These are phyloP conservation scores for Chauna torquata DNA, from an alignment of 2,113 vertebrate genomes.

Conservation along the genomic window DNA sequence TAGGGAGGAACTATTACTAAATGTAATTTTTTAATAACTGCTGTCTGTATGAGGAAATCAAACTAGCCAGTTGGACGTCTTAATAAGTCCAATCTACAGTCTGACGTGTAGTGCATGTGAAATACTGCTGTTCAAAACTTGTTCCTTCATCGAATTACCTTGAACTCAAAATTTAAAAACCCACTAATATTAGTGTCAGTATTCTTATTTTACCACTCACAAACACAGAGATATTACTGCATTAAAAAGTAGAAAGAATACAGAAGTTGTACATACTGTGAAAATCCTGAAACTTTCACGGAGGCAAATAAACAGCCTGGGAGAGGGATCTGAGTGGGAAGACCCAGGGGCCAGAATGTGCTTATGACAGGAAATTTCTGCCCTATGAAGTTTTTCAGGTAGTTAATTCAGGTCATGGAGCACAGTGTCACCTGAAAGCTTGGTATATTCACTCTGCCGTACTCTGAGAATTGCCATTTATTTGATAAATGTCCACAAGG, in stretches of 20 bases:
- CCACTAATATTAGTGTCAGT: background rate
- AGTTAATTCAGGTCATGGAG: conserved; percentile 17
- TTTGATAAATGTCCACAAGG: conserved; percentile 29
- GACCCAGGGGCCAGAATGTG: accelerated
- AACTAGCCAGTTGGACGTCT: background rate
- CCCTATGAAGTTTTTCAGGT: background rate
- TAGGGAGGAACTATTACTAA: background rate
- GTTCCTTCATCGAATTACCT: background rate
- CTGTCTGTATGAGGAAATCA: background rate
- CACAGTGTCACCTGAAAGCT: background rate
- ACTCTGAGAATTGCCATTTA: conserved; percentile 5
- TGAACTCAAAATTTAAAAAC: background rate
- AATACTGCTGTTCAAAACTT: background rate
- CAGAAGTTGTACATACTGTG: background rate
- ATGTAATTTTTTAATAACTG: background rate
- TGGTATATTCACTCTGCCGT: background rate
- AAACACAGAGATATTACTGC: background rate
- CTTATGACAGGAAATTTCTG: background rate
- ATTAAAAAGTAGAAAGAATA: background rate
- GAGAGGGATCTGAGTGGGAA: background rate
- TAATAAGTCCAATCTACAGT: background rate
- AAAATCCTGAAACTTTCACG: background rate
- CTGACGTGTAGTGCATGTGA: background rate
- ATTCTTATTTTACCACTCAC: background rate
- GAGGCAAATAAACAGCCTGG: background rate